phyloP scores from a whole-genome alignment of 2,797 vertebrate genomes.

The Helarctos malayanus region DNA sequence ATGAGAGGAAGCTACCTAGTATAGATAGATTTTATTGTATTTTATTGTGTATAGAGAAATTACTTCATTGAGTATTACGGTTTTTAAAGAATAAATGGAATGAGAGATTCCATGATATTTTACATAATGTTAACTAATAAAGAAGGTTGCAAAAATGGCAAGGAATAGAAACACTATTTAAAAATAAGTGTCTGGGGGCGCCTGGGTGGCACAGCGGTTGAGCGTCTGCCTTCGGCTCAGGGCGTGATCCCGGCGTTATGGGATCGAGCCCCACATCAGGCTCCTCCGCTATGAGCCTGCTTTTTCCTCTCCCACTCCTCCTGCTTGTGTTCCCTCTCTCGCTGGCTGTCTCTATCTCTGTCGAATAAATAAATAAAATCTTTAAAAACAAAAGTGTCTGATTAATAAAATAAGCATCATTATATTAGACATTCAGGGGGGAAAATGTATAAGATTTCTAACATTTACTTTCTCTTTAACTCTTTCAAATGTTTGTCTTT shows the following conservation, averaged over 20 bases:
- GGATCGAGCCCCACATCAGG: too few relatives aligned
- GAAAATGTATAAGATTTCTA: background rate
- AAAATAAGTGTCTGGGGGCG: background rate
- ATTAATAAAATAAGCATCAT: background rate
- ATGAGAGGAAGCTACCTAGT: background rate
- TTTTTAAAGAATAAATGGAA: constrained; percentile 35
- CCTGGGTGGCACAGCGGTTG: too few relatives aligned
- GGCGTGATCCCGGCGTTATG: too few relatives aligned
- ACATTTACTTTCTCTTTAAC: background rate
- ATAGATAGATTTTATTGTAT: background rate
- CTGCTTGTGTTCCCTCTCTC: too few relatives aligned
- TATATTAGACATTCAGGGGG: background rate
- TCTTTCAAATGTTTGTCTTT: background rate
- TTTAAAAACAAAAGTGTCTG: too few relatives aligned
- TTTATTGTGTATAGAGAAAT: constrained; percentile 3
- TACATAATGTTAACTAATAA: constrained; percentile 9
- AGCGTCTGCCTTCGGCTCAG: too few relatives aligned
- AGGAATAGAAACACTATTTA: background rate
- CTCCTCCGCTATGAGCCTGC: too few relatives aligned
- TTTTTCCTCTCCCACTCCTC: too few relatives aligned
- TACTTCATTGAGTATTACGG: background rate
- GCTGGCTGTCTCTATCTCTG: too few relatives aligned
- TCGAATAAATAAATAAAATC: too few relatives aligned
- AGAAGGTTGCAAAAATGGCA: background rate
- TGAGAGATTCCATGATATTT: background rate